These are phyloP conservation scores for Eumeta japonica DNA, from an alignment of 1,140 invertebrate genomes.

Conservation along the genomic window DNA sequence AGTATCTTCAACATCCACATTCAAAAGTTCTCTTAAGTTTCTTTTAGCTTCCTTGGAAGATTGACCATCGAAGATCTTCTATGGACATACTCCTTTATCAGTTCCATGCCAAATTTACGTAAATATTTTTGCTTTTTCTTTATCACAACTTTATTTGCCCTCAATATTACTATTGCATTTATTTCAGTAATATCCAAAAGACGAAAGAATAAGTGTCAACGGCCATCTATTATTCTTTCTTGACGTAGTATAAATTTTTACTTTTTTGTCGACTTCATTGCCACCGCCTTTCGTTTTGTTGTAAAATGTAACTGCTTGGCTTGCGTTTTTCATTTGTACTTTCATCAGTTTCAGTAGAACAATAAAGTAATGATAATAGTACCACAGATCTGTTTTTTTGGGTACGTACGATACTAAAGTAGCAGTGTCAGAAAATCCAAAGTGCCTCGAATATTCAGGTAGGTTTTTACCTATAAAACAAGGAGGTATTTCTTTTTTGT, in stretches of 20 bases:
- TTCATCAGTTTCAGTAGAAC: slow-evolving; percentile 24
- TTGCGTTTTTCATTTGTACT: too few species aligned
- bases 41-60: slow-evolving; percentile 19
- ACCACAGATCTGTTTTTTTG: slow-evolving; percentile 27
- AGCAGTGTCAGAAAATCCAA: too few species aligned
- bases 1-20: slow-evolving; percentile 13
- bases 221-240: slow-evolving; percentile 23
- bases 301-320: slow-evolving; percentile 27
- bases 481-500: slow-evolving; percentile 35
- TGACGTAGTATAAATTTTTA: slow-evolving; percentile 19
- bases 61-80: slow-evolving; percentile 15
- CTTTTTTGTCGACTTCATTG: slow-evolving; percentile 25
- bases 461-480: slow-evolving; percentile 17
- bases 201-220: slow-evolving; percentile 19
- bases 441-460: slow-evolving; percentile 22
- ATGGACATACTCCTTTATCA: too few species aligned
- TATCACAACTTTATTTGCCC: slow-evolving; percentile 16
- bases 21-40: slow-evolving; percentile 16
- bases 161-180: slow-evolving; percentile 21
- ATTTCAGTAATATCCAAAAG: slow-evolving; percentile 21
- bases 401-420: slow-evolving; percentile 30
- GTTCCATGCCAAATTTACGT: slow-evolving; percentile 17
- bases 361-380: slow-evolving; percentile 29
- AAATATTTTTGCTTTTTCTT: slow-evolving; percentile 18
- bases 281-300: slow-evolving; percentile 28